A percentile compares a stretch with the other conserved stretches of the same genome.
Conservation (phyloP, 2,888 invertebrate genomes). For the Acronicta alni region DNA sequence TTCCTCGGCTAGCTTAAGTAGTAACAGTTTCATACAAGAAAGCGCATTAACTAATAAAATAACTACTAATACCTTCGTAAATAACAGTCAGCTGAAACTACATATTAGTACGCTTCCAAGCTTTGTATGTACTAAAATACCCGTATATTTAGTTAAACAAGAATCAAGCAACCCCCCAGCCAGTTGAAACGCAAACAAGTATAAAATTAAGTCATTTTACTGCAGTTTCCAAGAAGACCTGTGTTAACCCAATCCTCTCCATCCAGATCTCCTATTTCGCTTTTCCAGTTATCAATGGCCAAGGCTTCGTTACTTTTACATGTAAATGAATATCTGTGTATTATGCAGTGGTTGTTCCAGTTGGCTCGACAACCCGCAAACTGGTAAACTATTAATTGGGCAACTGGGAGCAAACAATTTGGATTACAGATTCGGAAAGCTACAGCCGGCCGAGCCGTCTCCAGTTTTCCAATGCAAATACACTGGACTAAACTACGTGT, state of each 20-base stretch:
- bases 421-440: conserved; percentile 52
- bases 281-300: conserved; percentile 10
- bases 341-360: conserved; percentile 44
- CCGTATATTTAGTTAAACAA: not conserved
- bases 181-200: not conserved
- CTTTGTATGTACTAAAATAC: too few species aligned
- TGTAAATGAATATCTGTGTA: conserved; percentile 40
- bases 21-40: too few species aligned
- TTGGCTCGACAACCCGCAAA: conserved; percentile 45
- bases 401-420: conserved; percentile 55
- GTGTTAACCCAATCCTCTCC: conserved; percentile 13
- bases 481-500: conserved; percentile 28
- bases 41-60: too few species aligned
- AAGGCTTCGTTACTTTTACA: conserved; percentile 39
- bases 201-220: not conserved
- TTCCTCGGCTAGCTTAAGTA: too few species aligned
- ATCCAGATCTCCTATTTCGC: conserved; percentile 22
- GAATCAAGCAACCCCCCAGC: not conserved
- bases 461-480: conserved; percentile 51
- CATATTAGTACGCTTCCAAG: too few species aligned
- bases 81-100: too few species aligned
- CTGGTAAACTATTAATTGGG: conserved; percentile 56
- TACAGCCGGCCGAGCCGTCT: conserved; percentile 30
- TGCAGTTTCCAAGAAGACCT: conserved; percentile 4
- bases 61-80: too few species aligned